Evolutionary conservation across 2,113 vertebrate species (phyloP).

Genomic region (Erinaceus europaeus): DNA sequence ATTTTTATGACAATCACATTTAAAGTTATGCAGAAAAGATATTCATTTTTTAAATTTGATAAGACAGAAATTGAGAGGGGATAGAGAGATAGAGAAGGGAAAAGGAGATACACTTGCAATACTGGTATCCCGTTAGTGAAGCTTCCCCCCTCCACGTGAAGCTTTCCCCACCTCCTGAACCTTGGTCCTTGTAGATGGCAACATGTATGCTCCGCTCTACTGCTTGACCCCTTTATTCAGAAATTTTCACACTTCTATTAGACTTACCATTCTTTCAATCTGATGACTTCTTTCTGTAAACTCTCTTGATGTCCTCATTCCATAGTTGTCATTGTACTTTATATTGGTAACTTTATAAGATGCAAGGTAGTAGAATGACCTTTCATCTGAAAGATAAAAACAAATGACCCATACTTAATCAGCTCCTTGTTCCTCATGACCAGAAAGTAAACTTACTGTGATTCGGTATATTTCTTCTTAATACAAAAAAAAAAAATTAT

Average conservation of each 20-base stretch:
- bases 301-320: conserved; percentile 57
- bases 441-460: not conserved
- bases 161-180: too few species aligned
- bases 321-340: conserved; percentile 72
- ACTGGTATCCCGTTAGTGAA: too few species aligned
- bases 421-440: not conserved
- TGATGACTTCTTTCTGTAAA: conserved; percentile 71
- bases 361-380: conserved; percentile 70
- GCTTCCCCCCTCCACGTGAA: too few species aligned
- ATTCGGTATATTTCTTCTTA: not conserved
- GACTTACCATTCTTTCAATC: conserved; percentile 72
- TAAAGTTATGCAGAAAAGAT: not conserved
- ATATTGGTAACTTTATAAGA: conserved; percentile 73
- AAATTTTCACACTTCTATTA: not conserved
- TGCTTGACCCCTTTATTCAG: too few species aligned
- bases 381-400: conserved; percentile 70
- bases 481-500: not conserved
- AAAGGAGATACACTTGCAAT: too few species aligned
- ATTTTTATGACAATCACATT: not conserved
- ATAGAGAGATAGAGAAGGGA: too few species aligned
- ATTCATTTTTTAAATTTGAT: too few species aligned
- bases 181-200: too few species aligned
- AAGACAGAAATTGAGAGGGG: too few species aligned
- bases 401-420: not conserved
- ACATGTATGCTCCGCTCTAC: too few species aligned